These are phyloP conservation scores for Corythoichthys haematopterus DNA, from an alignment of 2,113 vertebrate species.

Conservation along the genomic window DNA sequence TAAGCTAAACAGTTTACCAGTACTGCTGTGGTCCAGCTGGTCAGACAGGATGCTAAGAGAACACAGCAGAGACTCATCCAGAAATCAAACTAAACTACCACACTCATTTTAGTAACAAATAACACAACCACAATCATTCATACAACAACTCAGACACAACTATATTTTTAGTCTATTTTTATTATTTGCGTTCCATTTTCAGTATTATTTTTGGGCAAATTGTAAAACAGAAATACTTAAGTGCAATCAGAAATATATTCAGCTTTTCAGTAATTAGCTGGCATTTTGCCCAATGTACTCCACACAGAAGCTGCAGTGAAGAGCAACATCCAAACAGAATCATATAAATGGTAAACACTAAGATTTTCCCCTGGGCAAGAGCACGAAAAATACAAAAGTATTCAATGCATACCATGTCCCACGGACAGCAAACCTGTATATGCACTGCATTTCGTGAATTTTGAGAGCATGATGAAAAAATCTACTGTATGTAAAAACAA, in stretches of 20 bases:
- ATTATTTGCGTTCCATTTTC: background rate
- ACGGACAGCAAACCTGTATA: background rate
- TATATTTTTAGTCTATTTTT: background rate
- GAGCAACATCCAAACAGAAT: constrained; percentile 51
- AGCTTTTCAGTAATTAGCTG: constrained; percentile 49
- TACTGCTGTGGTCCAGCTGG: constrained; percentile 25
- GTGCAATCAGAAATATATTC: constrained; percentile 23
- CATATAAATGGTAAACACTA: constrained; percentile 52
- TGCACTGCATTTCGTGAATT: background rate
- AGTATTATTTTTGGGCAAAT: background rate
- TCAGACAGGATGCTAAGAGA: constrained; percentile 31
- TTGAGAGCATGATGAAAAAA: background rate
- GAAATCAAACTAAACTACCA: constrained; percentile 43
- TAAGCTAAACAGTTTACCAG: constrained; percentile 9
- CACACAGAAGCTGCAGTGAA: constrained; percentile 49
- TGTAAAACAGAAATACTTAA: background rate
- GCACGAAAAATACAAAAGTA: constrained; percentile 27
- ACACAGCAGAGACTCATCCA: constrained; percentile 34
- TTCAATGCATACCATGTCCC: background rate
- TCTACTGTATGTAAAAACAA: too few relatives aligned
- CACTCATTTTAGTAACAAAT: constrained; percentile 16
- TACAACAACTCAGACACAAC: background rate
- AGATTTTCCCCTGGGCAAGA: constrained; percentile 28
- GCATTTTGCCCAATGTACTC: constrained; percentile 31
- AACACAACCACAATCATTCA: constrained; percentile 1